These are phyloP conservation scores for Cheumatopsyche charites DNA, from an alignment of 1,140 invertebrate species.

Conservation along the genomic window DNA sequence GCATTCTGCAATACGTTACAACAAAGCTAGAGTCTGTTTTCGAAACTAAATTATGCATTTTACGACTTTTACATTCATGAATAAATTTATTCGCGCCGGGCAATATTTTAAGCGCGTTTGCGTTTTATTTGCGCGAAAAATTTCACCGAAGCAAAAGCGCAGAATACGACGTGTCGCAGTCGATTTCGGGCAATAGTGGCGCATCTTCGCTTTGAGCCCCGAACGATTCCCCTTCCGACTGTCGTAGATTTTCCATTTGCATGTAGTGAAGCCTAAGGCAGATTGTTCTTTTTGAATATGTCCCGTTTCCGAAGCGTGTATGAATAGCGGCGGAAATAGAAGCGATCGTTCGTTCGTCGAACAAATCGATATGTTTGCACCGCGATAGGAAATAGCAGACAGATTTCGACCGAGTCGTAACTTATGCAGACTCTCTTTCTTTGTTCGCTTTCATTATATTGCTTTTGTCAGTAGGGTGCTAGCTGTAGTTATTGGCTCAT, in stretches of 20 bases:
- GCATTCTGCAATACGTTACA: constrained; percentile 14
- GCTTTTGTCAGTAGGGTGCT: neutral
- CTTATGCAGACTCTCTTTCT: neutral
- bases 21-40: neutral
- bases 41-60: constrained; percentile 1
- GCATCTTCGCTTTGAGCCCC: neutral
- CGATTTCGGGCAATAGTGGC: constrained; percentile 27
- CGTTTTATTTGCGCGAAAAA: neutral
- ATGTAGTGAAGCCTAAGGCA: constrained; percentile 31
- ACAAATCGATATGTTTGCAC: constrained; percentile 30
- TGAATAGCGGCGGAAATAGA: constrained; percentile 34
- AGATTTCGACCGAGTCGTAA: constrained; percentile 5
- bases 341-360: constrained; percentile 15
- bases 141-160: constrained; percentile 5
- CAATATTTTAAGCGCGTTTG: too few species aligned
- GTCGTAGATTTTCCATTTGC: constrained; percentile 36
- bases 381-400: constrained; percentile 15
- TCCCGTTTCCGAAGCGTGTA: neutral
- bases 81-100: neutral
- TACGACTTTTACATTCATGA: constrained; percentile 21
- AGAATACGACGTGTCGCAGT: constrained; percentile 24
- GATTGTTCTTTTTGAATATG: constrained; percentile 31
- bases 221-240: constrained; percentile 32
- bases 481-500: constrained; percentile 5
- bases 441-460: constrained; percentile 1